Evolutionary conservation across 2,797 vertebrate species (phyloP).

Genomic region (Clangula hyemalis): DNA sequence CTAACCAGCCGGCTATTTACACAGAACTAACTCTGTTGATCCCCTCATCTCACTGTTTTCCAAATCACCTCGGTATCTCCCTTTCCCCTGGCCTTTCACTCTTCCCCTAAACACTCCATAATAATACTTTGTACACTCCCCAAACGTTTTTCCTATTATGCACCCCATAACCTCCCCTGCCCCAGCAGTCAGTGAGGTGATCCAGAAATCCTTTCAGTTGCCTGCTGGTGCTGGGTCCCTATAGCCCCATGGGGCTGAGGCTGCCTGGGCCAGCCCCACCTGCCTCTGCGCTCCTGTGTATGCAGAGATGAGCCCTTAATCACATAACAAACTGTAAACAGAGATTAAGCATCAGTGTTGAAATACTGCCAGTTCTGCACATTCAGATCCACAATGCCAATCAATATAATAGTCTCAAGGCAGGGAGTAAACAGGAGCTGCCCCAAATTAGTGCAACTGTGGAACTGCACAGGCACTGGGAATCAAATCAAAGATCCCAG

Average conservation of each 20-base stretch:
- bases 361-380: neutral
- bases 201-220: neutral
- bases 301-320: neutral
- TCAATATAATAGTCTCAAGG: neutral
- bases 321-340: neutral
- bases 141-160: neutral
- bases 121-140: neutral
- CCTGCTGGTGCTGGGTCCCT: neutral
- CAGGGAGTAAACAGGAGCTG: neutral
- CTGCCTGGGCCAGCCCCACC: neutral
- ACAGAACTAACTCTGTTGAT: neutral
- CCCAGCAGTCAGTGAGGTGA: neutral
- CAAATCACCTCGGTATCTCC: neutral
- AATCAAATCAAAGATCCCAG: neutral
- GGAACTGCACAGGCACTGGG: neutral
- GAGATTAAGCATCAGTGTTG: neutral
- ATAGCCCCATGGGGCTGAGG: neutral
- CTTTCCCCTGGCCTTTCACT: neutral
- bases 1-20: neutral
- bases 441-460: neutral
- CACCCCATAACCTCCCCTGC: accelerated
- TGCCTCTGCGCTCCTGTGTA: neutral
- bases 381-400: neutral
- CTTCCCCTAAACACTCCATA: neutral
- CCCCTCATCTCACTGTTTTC: neutral